Evolutionary conservation across 2,113 vertebrate genomes (phyloP).

Genomic region (Variabilichromis moorii): DNA sequence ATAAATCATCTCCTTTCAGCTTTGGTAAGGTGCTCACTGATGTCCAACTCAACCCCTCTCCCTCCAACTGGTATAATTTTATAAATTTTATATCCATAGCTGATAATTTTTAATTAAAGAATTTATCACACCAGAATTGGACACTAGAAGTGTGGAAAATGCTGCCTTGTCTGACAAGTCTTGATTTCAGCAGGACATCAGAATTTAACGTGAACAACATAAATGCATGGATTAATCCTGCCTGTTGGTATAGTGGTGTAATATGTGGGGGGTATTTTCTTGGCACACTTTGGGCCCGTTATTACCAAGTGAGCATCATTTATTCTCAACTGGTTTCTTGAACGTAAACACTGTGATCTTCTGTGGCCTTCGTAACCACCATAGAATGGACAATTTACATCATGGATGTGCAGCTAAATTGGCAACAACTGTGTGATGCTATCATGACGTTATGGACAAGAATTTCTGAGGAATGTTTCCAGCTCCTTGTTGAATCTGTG

Average conservation of each 20-base stretch:
- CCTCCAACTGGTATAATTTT: background rate
- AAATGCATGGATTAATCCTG: background rate
- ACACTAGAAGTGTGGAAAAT: background rate
- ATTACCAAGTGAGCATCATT: background rate
- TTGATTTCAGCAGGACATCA: background rate
- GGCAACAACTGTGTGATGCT: background rate
- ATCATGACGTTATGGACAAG: background rate
- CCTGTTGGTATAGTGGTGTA: background rate
- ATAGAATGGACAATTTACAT: background rate
- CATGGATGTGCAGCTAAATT: background rate
- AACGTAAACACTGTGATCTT: background rate
- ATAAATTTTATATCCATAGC: background rate
- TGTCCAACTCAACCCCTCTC: background rate
- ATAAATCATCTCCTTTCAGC: fast-evolving
- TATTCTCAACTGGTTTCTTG: background rate
- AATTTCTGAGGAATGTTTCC: background rate
- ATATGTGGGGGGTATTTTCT: background rate
- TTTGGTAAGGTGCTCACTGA: background rate
- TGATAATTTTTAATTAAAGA: fast-evolving
- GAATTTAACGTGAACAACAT: background rate
- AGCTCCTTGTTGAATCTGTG: background rate
- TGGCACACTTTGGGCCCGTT: background rate
- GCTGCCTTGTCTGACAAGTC: background rate
- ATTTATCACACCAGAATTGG: background rate
- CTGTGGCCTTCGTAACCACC: fast-evolving